phyloP scores from a whole-genome alignment of 92 coral and sea anemone genomes.

The Virgularia gustaviana region DNA sequence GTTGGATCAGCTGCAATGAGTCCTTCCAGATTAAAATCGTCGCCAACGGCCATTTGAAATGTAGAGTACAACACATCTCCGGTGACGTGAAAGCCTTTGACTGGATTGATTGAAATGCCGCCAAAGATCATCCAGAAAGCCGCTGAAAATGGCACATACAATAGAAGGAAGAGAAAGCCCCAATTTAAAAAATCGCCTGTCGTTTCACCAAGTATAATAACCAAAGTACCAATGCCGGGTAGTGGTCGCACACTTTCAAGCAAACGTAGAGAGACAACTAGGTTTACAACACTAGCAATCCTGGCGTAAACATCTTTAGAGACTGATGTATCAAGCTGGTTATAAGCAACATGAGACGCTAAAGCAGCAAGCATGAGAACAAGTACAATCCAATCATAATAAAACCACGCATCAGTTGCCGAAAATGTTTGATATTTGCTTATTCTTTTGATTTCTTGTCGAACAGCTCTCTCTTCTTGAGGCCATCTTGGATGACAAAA shows the following conservation, averaged over 20 bases:
- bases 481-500: constrained; percentile 39
- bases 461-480: constrained; percentile 6
- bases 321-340: constrained; percentile 3
- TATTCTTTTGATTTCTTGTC: constrained; percentile 25
- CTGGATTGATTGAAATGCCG: constrained; percentile 13
- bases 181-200: constrained; percentile 36
- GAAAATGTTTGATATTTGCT: constrained; percentile 15
- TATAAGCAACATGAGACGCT: constrained; percentile 10
- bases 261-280: constrained; percentile 22
- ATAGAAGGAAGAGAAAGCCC: constrained; percentile 28
- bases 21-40: constrained; percentile 25
- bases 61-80: constrained; percentile 5
- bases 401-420: constrained; percentile 29
- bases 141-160: constrained; percentile 17
- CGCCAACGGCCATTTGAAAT: constrained; percentile 37
- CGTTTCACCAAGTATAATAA: constrained; percentile 31
- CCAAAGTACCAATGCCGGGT: constrained; percentile 36
- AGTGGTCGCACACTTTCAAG: constrained; percentile 29
- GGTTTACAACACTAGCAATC: constrained; percentile 22
- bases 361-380: constrained; percentile 23
- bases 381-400: constrained; percentile 37
- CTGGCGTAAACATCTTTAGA: constrained; percentile 13
- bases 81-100: background rate
- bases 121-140: constrained; percentile 40
- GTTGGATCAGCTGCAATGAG: constrained; percentile 24